Conservation (phyloP, 2,797 vertebrate species). For the Enteromius trimaculatus region DNA sequence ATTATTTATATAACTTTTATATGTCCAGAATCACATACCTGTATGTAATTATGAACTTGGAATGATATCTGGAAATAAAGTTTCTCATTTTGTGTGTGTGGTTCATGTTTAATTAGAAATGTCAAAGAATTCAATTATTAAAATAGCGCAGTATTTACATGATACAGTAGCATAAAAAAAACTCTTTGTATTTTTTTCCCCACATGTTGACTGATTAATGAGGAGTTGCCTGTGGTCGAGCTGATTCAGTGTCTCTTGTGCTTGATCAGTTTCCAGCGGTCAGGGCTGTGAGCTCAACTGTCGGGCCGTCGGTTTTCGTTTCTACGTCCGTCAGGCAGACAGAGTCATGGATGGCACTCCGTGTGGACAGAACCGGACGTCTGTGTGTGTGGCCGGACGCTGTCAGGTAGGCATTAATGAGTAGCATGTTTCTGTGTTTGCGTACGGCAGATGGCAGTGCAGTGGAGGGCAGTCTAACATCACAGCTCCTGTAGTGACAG, state of each 20-base stretch:
- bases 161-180: too few species aligned
- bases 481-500: not conserved
- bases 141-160: too few species aligned
- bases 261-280: slow-evolving; percentile 78
- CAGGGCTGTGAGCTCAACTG: slow-evolving; percentile 93
- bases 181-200: not conserved
- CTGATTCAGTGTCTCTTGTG: not conserved
- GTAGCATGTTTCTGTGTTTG: not conserved
- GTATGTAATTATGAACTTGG: too few species aligned
- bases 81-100: too few species aligned
- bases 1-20: too few species aligned
- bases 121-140: too few species aligned
- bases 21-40: too few species aligned
- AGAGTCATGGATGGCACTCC: slow-evolving; percentile 91
- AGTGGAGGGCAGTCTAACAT: slow-evolving; percentile 51
- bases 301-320: slow-evolving; percentile 90
- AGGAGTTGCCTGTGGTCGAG: too few species aligned
- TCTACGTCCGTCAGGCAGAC: slow-evolving; percentile 90
- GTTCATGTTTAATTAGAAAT: too few species aligned
- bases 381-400: slow-evolving; percentile 87
- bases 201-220: not conserved
- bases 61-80: too few species aligned
- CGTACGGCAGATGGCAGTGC: slow-evolving; percentile 61
- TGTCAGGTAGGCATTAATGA: slow-evolving; percentile 83
- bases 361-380: slow-evolving; percentile 83